Evolutionary conservation across 2,797 vertebrate species (phyloP).

Genomic region (Channa striata): DNA sequence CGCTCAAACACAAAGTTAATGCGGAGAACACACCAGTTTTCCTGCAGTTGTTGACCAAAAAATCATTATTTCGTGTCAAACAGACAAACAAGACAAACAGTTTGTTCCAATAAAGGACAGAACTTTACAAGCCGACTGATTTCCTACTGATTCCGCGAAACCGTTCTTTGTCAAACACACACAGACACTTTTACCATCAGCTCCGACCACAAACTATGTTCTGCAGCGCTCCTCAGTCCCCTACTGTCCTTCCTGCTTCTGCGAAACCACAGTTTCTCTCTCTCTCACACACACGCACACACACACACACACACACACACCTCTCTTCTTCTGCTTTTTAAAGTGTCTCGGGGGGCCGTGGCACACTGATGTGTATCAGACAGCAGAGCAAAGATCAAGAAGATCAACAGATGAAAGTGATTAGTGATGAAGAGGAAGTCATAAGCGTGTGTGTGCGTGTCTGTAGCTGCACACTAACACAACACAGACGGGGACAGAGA

Average conservation of each 20-base stretch:
- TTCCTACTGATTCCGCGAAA: constrained; percentile 63
- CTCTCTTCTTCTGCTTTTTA: constrained; percentile 17
- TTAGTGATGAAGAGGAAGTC: constrained; percentile 95
- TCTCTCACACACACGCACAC: constrained; percentile 17
- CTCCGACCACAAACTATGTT: constrained; percentile 62
- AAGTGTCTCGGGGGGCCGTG: constrained; percentile 30
- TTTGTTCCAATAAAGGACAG: constrained; percentile 44
- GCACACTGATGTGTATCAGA: constrained; percentile 53
- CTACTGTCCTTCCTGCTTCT: constrained; percentile 47
- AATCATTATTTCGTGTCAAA: too few relatives aligned
- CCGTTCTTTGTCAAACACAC: constrained; percentile 6
- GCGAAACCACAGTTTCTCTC: constrained; percentile 37
- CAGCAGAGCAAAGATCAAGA: constrained; percentile 67
- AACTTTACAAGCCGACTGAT: constrained; percentile 60
- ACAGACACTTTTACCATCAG: constrained; percentile 62
- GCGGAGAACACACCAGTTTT: too few relatives aligned
- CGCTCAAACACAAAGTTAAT: too few relatives aligned
- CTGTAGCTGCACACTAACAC: constrained; percentile 30
- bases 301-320: constrained; percentile 21
- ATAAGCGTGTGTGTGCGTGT: constrained; percentile 69
- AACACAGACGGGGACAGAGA: constrained; percentile 15
- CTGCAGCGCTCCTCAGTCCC: constrained; percentile 36
- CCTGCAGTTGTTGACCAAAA: too few relatives aligned
- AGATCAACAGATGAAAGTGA: constrained; percentile 91
- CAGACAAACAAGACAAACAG: too few relatives aligned